Percentiles rank a stretch among this genome's conserved stretches.
Conservation (phyloP, 2,797 vertebrate genomes). For the Sebastes nivosus region DNA sequence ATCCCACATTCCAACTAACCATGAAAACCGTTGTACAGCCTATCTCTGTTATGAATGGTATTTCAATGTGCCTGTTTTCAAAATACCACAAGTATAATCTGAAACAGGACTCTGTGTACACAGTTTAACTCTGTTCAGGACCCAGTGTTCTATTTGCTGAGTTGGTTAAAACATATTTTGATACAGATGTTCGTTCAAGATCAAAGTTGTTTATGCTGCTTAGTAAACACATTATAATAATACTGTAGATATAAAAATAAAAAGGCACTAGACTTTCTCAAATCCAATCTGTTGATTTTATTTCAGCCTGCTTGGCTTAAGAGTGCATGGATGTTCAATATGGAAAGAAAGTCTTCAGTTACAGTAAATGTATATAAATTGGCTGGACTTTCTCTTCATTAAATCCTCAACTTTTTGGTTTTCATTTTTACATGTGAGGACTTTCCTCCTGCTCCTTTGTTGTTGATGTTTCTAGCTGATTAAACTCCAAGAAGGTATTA, state of each 20-base stretch:
- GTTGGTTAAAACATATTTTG: not conserved
- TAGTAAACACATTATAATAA: not conserved
- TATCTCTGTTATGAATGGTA: constrained; percentile 6
- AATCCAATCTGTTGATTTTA: not conserved
- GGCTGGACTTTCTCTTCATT: not conserved
- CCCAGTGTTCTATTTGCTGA: not conserved
- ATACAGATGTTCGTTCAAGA: not conserved
- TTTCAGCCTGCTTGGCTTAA: not conserved
- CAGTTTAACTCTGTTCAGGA: not conserved
- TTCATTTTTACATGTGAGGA: not conserved
- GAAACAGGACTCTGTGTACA: not conserved
- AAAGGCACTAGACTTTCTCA: not conserved
- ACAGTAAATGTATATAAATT: not conserved
- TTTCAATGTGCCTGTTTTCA: constrained; percentile 8
- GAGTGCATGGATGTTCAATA: not conserved
- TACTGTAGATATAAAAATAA: not conserved
- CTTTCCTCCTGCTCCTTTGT: not conserved
- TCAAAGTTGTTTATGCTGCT: not conserved
- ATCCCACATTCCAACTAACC: not conserved
- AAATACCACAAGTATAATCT: constrained; percentile 21
- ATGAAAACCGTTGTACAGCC: not conserved
- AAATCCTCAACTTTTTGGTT: not conserved
- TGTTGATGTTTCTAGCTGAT: not conserved
- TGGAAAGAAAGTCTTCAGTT: not conserved
- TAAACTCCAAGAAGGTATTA: not conserved